Evolutionary conservation across 2,888 invertebrate species (phyloP).

Genomic region (Epirrita christyi): DNA sequence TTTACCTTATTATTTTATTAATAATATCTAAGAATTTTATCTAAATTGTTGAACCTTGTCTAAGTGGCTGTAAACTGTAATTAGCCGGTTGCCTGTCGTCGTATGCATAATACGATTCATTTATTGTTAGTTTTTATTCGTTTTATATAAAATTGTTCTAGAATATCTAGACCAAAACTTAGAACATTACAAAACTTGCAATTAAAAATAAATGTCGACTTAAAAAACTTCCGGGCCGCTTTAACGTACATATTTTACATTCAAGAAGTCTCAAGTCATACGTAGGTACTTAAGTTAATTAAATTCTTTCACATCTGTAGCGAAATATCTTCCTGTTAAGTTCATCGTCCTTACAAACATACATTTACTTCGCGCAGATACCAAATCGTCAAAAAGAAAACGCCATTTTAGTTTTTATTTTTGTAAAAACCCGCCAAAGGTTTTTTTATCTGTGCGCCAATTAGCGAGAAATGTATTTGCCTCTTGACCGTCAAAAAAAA

Average conservation of each 20-base stretch:
- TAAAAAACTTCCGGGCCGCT: too few species aligned
- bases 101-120: constrained; percentile 18
- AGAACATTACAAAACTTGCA: too few species aligned
- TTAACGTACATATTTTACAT: background rate
- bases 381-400: constrained; percentile 45
- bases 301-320: constrained; percentile 9
- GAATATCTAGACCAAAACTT: too few species aligned
- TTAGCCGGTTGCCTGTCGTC: constrained; percentile 18
- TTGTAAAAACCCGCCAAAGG: constrained; percentile 46
- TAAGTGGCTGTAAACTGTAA: too few species aligned
- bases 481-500: constrained; percentile 28
- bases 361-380: constrained; percentile 40
- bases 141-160: background rate
- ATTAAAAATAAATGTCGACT: background rate
- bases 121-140: constrained; percentile 11
- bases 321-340: constrained; percentile 42
- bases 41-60: constrained; percentile 27
- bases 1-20: constrained; percentile 30
- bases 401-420: constrained; percentile 31
- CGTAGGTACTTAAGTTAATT: constrained; percentile 18
- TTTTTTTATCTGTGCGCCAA: constrained; percentile 51
- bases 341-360: constrained; percentile 38
- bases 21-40: constrained; percentile 28
- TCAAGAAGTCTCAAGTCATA: background rate
- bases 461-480: constrained; percentile 48